Base-by-base conservation (phyloP, 2,113 vertebrate genomes). In the Grus americana region DNA sequence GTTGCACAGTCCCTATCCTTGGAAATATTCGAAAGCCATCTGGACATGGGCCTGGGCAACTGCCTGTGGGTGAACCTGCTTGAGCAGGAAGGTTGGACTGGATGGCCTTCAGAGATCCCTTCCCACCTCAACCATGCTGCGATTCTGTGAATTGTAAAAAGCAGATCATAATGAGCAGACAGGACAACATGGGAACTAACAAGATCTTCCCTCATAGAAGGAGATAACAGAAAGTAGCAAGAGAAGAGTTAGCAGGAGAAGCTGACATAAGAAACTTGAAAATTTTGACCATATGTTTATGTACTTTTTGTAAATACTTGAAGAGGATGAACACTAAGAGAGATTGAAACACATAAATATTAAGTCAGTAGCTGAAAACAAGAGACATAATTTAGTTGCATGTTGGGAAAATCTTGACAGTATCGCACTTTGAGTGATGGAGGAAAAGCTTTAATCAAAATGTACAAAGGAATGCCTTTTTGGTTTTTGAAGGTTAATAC, bases 321-420 rank as follows among this genome's bases (percentile, higher is more conserved):
- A 42, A 78, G 65, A 79, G 10, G 8, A 58, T 40, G 61, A 71
- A 71, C 26, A 19, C 26, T 78, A 62, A 21, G 7, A 59, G 47
- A 70, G 24, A 52, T 29, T 36, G 30, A 79, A 85, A 78, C 18
- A 47, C 3, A 5, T 5, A 76, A 24, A 24, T 54, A 9, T 13
- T 26, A 72, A 80, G 20, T 90, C 27, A 75, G 47, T 36, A 66
- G 32, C 20, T 58, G 75, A 54, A 58, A 79, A 78, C 2, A 2
- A 44, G 52, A 52, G 7, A 32, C 0, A 2, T 62, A 4, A 0
- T 59, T 82, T 42, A 8, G 2, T 68, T 93, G 21, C 10, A 11
- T 30, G 8, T 34, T 50, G 44, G 14, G 38, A 62, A 59, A 59
- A 59, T 34, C 67, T 66, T 58, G 70, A 46, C 19, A n/a, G n/a